Evolutionary conservation across 2,888 invertebrate genomes (phyloP).

Genomic region (Chaetogeoica ovagalla): DNA sequence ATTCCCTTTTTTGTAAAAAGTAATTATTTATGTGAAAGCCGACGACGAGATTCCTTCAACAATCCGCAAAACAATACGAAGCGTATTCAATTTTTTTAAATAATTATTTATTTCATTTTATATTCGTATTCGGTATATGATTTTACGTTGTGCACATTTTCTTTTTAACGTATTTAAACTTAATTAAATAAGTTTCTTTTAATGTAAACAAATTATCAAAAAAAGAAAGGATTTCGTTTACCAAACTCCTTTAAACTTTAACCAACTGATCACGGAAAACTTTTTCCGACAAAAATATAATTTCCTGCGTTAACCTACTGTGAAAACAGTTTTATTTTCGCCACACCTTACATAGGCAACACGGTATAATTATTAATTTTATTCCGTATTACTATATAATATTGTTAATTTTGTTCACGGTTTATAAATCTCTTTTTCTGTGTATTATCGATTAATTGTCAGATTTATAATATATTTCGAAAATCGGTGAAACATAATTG

Average conservation of each 20-base stretch:
- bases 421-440: background rate
- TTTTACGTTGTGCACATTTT: background rate
- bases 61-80: background rate
- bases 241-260: constrained; percentile 29
- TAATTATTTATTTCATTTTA: background rate
- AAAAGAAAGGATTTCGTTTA: constrained; percentile 18
- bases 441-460: background rate
- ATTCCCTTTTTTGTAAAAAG: too few relatives aligned
- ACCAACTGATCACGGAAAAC: constrained; percentile 11
- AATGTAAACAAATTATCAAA: constrained; percentile 24
- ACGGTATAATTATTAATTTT: background rate
- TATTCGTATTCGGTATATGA: background rate
- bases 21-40: too few relatives aligned
- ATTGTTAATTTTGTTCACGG: background rate
- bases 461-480: background rate
- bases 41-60: background rate
- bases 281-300: background rate
- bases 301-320: background rate
- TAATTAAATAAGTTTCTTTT: constrained; percentile 38
- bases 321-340: background rate
- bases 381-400: background rate
- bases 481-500: background rate
- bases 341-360: background rate
- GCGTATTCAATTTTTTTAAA: background rate
- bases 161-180: constrained; percentile 1